A percentile compares a stretch with the other conserved stretches of the same genome.
These are phyloP conservation scores for Ammospiza nelsoni DNA, from an alignment of 2,113 vertebrate genomes.

Conservation along the genomic window DNA sequence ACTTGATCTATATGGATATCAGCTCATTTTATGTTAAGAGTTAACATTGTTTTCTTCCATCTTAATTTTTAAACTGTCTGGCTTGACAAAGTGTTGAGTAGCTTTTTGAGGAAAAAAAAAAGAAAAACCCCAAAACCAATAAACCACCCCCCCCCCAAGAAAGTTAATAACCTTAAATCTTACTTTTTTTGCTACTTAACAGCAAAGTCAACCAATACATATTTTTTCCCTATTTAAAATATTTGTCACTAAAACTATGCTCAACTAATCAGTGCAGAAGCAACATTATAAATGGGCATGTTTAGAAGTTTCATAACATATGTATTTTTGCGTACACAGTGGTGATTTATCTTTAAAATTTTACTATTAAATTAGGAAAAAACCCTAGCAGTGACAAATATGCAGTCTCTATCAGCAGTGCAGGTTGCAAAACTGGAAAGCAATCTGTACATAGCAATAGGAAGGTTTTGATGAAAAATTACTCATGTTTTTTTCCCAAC, in stretches of 20 bases:
- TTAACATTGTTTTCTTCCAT: not conserved
- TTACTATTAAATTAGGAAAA: not conserved
- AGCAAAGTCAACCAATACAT: conserved; percentile 27
- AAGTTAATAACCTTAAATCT: not conserved
- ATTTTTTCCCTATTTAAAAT: not conserved
- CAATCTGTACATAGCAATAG: not conserved
- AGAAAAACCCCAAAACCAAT: not conserved
- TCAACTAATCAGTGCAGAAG: conserved; percentile 22
- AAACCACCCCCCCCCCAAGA: not conserved
- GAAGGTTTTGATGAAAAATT: not conserved
- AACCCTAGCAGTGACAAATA: conserved; percentile 11
- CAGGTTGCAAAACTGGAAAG: not conserved
- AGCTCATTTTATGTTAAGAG: not conserved
- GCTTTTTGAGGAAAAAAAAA: not conserved
- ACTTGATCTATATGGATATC: not conserved
- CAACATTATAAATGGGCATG: conserved; percentile 7
- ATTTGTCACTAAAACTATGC: not conserved
- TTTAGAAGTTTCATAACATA: not conserved
- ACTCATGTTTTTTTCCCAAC: not conserved
- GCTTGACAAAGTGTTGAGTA: not conserved
- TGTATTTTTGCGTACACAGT: not conserved
- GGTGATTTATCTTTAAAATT: not conserved
- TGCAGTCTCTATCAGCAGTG: not conserved
- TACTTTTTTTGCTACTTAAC: conserved; percentile 19
- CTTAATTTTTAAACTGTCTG: not conserved